Conservation (phyloP, 2,113 vertebrate species). For the Cololabis saira region DNA sequence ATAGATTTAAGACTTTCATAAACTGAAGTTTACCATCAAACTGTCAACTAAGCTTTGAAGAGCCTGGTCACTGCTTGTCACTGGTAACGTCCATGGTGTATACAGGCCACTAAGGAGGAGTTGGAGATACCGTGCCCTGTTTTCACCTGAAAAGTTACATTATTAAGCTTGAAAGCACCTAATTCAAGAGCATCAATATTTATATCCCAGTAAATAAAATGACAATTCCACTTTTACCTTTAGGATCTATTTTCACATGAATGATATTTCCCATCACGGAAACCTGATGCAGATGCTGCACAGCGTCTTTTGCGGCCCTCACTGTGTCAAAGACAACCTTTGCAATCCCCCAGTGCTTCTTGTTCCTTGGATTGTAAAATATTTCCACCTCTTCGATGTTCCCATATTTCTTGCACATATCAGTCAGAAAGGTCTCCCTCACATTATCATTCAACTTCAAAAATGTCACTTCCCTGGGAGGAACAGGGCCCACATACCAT, state of each 20-base stretch:
- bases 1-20: not conserved
- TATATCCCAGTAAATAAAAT: not conserved
- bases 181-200: not conserved
- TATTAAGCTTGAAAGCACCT: not conserved
- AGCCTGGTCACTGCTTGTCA: constrained; percentile 82
- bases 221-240: constrained; percentile 80
- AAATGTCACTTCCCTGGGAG: constrained; percentile 97
- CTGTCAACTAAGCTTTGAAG: constrained; percentile 82
- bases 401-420: constrained; percentile 95
- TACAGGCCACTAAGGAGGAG: constrained; percentile 90
- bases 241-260: constrained; percentile 95
- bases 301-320: constrained; percentile 88
- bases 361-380: constrained; percentile 94
- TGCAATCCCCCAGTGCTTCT: constrained; percentile 95
- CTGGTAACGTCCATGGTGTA: constrained; percentile 92
- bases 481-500: constrained; percentile 92
- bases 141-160: constrained; percentile 85
- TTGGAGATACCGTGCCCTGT: constrained; percentile 90
- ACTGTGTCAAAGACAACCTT: constrained; percentile 94
- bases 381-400: constrained; percentile 94
- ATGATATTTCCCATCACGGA: constrained; percentile 98
- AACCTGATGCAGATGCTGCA: constrained; percentile 90
- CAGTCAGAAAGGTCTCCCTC: constrained; percentile 88
- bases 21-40: constrained; percentile 80
- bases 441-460: constrained; percentile 96